phyloP scores from a whole-genome alignment of 2,888 invertebrate genomes.

The Pammene aurita region DNA sequence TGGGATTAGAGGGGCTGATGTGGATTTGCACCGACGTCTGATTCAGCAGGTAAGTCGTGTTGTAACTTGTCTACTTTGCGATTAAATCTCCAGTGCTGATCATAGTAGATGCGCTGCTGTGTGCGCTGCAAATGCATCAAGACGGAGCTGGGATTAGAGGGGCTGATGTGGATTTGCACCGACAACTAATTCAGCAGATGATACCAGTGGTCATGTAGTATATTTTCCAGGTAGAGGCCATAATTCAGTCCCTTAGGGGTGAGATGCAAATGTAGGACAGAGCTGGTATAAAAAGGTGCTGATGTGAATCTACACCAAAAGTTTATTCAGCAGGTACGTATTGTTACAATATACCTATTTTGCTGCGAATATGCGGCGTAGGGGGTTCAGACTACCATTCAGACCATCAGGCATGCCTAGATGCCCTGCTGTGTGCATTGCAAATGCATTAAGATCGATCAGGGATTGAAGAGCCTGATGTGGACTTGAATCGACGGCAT shows the following conservation, averaged over 20 bases:
- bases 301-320: no score
- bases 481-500: conserved; percentile 87
- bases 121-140: conserved; percentile 89
- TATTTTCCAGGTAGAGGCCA: no score
- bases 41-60: conserved; percentile 85
- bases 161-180: conserved; percentile 88
- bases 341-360: no score
- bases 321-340: no score
- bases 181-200: conserved; percentile 89
- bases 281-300: no score
- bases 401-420: no score
- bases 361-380: no score
- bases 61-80: not conserved
- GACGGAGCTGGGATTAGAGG: conserved; percentile 83
- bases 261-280: no score
- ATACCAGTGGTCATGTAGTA: no score
- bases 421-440: conserved; percentile 89
- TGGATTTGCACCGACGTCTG: conserved; percentile 88
- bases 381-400: no score
- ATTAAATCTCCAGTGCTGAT: conserved; percentile 85
- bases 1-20: conserved; percentile 85
- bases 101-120: conserved; percentile 89
- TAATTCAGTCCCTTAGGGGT: no score
- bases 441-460: conserved; percentile 87
- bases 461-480: conserved; percentile 81